phyloP scores from a whole-genome alignment of 2,113 vertebrate species.

The Callospermophilus lateralis region DNA sequence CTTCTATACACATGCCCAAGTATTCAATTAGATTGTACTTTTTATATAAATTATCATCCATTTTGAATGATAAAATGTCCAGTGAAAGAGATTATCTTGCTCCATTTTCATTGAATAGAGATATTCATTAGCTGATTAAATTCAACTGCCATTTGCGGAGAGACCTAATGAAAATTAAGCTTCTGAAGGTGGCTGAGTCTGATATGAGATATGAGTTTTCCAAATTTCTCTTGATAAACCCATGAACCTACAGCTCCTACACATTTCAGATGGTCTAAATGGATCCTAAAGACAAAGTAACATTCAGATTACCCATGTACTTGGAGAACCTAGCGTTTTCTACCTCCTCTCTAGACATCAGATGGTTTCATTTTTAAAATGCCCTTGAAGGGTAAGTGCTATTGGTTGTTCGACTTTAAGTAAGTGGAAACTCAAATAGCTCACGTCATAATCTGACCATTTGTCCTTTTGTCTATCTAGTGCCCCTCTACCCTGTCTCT shows the following conservation, averaged over 20 bases:
- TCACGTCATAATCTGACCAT: not conserved
- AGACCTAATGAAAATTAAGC: constrained; percentile 22
- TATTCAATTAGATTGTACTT: not conserved
- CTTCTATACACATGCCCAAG: not conserved
- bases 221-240: constrained; percentile 15
- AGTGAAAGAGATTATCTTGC: not conserved
- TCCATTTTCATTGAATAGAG: not conserved
- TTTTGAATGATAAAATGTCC: not conserved
- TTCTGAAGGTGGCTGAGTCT: not conserved
- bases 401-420: not conserved
- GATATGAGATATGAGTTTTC: not conserved
- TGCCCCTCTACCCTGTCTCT: not conserved
- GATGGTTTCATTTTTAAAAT: constrained; percentile 33
- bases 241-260: not conserved
- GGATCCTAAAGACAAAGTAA: constrained; percentile 18
- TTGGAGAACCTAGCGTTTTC: not conserved
- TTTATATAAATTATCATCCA: not conserved
- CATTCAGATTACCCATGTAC: not conserved
- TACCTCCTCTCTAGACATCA: not conserved
- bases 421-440: not conserved
- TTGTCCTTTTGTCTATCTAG: not conserved
- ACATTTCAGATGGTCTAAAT: not conserved
- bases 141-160: not conserved
- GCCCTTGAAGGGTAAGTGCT: not conserved
- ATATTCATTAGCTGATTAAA: not conserved